Base-by-base conservation (phyloP, 1,140 invertebrate species). In the Chymomyza costata region DNA sequence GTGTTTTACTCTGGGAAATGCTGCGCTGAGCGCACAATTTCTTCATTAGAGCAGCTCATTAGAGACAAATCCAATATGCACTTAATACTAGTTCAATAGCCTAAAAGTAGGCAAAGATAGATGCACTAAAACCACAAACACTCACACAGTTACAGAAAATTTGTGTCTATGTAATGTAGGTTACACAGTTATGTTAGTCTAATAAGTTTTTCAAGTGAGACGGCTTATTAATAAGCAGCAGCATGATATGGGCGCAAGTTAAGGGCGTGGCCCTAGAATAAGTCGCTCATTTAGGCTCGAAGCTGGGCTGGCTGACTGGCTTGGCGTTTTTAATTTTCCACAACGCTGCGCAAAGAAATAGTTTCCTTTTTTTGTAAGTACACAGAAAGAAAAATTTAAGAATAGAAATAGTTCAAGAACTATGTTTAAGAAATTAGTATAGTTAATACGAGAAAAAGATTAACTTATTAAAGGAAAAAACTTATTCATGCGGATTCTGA, bases 261-360 rank as follows among this genome's bases (percentile, higher is more conserved):
- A 43, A 48, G 30, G n/a, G n/a, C n/a, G n/a, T n/a, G n/a, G n/a
- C n/a, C n/a, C n/a, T n/a, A n/a, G n/a, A n/a, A n/a, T n/a, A n/a
- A n/a, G n/a, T n/a, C n/a, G n/a, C n/a, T n/a, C n/a, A n/a, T n/a
- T n/a, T n/a, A n/a, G n/a, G n/a, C n/a, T n/a, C n/a, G n/a, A n/a
- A n/a, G n/a, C n/a, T n/a, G n/a, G n/a, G n/a, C n/a, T n/a, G n/a
- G n/a, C n/a, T n/a, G n/a, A n/a, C n/a, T n/a, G n/a, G 25, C 25
- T 10, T 28, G 54, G 54, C 54, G 54, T 65, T 80, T 82, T 82
- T 78, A 82, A 82, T 82, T 82, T 82, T 82, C 71, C 78, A 82
- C 78, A 78, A 82, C 60, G 67, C 58, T 82, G 78, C 67, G 78
- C 78, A 82, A 82, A 82, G 78, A 78, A 82, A 78, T 82, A 82